Percentiles rank a stretch among this genome's conserved stretches.
These are phyloP conservation scores for Pyxicephalus adspersus DNA, from an alignment of 2,113 vertebrate genomes.

Conservation along the genomic window DNA sequence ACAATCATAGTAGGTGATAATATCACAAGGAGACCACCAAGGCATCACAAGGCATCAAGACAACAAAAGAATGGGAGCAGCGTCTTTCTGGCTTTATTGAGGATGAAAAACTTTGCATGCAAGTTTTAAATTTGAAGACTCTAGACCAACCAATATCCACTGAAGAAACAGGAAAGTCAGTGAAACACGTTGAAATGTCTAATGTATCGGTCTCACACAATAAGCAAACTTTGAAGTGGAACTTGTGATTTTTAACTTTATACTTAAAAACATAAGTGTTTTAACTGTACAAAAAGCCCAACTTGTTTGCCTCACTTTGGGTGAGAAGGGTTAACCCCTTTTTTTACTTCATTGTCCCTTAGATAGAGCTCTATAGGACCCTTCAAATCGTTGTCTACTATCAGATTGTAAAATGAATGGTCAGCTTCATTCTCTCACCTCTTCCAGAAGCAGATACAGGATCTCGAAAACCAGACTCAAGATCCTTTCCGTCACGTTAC, in stretches of 20 bases:
- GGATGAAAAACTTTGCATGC: too few species aligned
- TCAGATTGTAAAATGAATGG: neutral
- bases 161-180: too few species aligned
- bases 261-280: neutral
- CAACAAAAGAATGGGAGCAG: too few species aligned
- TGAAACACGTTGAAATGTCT: too few species aligned
- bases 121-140: too few species aligned
- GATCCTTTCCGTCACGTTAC: constrained; percentile 21
- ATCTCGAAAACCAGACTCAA: constrained; percentile 22
- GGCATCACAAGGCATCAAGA: too few species aligned
- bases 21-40: too few species aligned
- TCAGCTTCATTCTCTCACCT: neutral
- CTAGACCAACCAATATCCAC: too few species aligned
- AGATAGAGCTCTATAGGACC: neutral
- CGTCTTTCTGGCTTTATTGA: too few species aligned
- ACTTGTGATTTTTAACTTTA: neutral
- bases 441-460: constrained; percentile 20
- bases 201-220: too few species aligned
- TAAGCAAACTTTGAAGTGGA: too few species aligned
- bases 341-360: neutral
- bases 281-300: neutral
- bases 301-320: neutral
- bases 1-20: too few species aligned
- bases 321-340: neutral
- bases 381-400: neutral